These are phyloP conservation scores for Sinocyclocheilus rhinocerous DNA, from an alignment of 2,113 vertebrate genomes.

Conservation along the genomic window DNA sequence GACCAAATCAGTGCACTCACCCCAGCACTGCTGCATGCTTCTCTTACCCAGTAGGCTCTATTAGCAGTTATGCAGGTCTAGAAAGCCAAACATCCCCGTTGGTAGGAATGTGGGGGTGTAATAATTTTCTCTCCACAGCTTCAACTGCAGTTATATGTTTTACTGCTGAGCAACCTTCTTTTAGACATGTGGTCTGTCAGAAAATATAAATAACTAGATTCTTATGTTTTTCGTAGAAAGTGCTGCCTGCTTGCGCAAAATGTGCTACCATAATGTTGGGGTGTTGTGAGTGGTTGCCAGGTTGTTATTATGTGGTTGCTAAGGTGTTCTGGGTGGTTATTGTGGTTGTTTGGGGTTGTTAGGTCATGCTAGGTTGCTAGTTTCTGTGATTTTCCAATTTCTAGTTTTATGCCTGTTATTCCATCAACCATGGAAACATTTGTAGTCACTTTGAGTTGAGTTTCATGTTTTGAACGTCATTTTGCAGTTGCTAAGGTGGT, in stretches of 20 bases:
- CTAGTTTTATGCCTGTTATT: background rate
- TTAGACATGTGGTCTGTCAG: background rate
- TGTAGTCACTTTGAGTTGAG: background rate
- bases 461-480: too few relatives aligned
- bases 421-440: background rate
- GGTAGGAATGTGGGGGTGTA: background rate
- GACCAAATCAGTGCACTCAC: background rate
- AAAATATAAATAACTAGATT: background rate
- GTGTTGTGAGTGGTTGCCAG: background rate
- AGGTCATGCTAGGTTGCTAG: background rate
- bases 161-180: constrained; percentile 3
- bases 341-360: background rate
- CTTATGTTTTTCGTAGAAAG: background rate
- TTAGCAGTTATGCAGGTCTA: background rate
- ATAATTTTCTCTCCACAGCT: background rate
- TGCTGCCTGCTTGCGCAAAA: background rate
- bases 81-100: background rate
- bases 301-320: background rate
- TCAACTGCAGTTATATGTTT: background rate
- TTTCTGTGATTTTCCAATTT: background rate
- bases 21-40: background rate
- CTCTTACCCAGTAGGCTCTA: background rate
- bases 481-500: too few relatives aligned
- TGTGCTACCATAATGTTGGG: background rate
- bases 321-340: background rate